Conservation (phyloP, 2,797 vertebrate species). For the Anabacerthia variegaticeps region DNA sequence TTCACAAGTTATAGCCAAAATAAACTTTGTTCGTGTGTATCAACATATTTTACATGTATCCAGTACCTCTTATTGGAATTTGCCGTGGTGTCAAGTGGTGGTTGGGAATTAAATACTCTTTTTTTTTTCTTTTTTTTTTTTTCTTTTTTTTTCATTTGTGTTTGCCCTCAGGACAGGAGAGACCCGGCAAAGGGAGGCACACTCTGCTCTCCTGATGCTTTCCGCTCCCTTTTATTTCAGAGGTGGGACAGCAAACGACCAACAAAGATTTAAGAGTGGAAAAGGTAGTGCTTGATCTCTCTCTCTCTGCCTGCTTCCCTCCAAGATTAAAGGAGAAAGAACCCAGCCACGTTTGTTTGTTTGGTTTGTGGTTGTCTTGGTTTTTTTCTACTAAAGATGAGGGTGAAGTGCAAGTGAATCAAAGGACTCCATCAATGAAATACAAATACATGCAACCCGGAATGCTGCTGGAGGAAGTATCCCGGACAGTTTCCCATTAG, state of each 20-base stretch:
- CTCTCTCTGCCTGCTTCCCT: conserved; percentile 28
- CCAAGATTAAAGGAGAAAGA: conserved; percentile 45
- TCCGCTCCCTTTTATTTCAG: conserved; percentile 30
- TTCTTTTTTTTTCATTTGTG: neutral
- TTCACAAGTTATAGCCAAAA: conserved; percentile 92
- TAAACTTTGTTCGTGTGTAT: conserved; percentile 92
- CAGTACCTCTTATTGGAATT: conserved; percentile 77
- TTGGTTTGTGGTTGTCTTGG: neutral
- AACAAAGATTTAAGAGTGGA: neutral
- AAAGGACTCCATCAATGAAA: conserved; percentile 81
- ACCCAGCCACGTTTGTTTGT: conserved; percentile 35
- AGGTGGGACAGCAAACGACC: conserved; percentile 6
- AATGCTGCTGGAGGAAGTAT: conserved; percentile 74
- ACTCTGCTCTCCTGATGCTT: conserved; percentile 14
- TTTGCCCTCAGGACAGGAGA: conserved; percentile 28
- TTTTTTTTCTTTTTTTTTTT: rapidly evolving
- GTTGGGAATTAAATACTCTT: conserved; percentile 57
- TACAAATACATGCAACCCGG: conserved; percentile 85
- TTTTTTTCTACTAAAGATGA: conserved; percentile 66
- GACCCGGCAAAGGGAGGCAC: conserved; percentile 12
- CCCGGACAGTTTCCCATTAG: conserved; percentile 75
- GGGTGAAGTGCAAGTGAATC: conserved; percentile 75
- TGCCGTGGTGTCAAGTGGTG: conserved; percentile 7
- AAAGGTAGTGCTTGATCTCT: neutral
- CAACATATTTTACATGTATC: conserved; percentile 94